Conservation (phyloP, 2,113 vertebrate genomes). For the Calidris pugnax region DNA sequence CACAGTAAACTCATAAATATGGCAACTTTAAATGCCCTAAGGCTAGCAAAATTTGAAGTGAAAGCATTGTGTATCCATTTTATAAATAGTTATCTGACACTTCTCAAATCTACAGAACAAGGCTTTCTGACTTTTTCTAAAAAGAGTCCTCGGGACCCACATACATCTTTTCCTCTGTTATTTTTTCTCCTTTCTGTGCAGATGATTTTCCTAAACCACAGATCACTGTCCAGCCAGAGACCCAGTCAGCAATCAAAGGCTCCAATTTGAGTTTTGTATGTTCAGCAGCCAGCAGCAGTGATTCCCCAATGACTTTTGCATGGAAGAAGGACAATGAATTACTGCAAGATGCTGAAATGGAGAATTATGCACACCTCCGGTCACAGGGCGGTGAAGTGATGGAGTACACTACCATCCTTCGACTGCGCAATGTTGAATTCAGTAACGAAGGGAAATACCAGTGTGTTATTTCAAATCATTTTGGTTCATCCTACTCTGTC, state of each 20-base stretch:
- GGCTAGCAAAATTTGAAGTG: not conserved
- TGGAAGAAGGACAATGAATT: constrained; percentile 98
- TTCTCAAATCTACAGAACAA: not conserved
- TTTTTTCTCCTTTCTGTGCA: constrained; percentile 58
- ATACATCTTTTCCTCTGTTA: not conserved
- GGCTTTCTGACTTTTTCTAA: not conserved
- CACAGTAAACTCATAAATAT: not conserved
- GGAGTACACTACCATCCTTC: constrained; percentile 92
- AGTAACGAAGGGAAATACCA: constrained; percentile 93
- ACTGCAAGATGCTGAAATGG: constrained; percentile 88
- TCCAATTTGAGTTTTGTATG: constrained; percentile 93
- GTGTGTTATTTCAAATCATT: constrained; percentile 98
- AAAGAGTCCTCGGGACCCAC: not conserved
- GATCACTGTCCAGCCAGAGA: constrained; percentile 96
- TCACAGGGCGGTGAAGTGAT: constrained; percentile 87
- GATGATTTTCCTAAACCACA: constrained; percentile 98
- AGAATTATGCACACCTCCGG: constrained; percentile 91
- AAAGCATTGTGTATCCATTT: not conserved
- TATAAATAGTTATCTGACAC: not conserved
- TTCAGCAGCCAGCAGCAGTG: constrained; percentile 95
- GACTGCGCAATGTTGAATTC: constrained; percentile 88
- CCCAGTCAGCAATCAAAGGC: constrained; percentile 90
- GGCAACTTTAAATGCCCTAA: not conserved
- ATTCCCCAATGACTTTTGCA: constrained; percentile 96
- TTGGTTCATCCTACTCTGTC: constrained; percentile 92